phyloP scores from a whole-genome alignment of 1,140 invertebrate genomes.

The Trachymyrmex septentrionalis region DNA sequence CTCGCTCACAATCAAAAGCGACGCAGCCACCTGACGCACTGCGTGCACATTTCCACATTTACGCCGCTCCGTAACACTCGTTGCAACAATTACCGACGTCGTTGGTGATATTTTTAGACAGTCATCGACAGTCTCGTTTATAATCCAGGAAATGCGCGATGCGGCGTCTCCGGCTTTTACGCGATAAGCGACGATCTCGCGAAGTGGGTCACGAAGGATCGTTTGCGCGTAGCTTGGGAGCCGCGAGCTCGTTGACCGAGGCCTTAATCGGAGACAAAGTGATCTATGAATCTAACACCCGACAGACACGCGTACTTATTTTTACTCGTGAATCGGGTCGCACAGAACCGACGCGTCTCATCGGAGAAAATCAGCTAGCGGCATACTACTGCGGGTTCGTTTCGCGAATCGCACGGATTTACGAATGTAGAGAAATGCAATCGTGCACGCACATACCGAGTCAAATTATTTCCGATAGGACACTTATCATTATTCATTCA shows the following conservation, averaged over 20 bases:
- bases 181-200: constrained; percentile 28
- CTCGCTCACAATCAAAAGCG: constrained; percentile 50
- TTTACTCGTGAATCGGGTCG: constrained; percentile 48
- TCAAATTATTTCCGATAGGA: constrained; percentile 7
- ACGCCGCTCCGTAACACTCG: constrained; percentile 32
- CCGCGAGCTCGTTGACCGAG: constrained; percentile 40
- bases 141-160: constrained; percentile 49
- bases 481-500: not conserved
- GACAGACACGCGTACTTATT: constrained; percentile 35
- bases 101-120: constrained; percentile 50
- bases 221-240: constrained; percentile 43
- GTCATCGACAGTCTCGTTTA: constrained; percentile 38
- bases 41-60: constrained; percentile 35
- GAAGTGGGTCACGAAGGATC: constrained; percentile 60
- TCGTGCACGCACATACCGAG: not conserved
- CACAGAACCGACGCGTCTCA: not conserved
- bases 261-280: constrained; percentile 60
- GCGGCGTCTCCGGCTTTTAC: constrained; percentile 57
- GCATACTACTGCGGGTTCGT: not conserved
- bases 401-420: not conserved
- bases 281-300: constrained; percentile 53
- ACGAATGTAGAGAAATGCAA: not conserved
- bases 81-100: not conserved
- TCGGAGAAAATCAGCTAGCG: constrained; percentile 33
- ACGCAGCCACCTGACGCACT: constrained; percentile 56